Evolutionary conservation across 2,888 invertebrate genomes (phyloP).

Genomic region (Coronaproctus castanopsis): DNA sequence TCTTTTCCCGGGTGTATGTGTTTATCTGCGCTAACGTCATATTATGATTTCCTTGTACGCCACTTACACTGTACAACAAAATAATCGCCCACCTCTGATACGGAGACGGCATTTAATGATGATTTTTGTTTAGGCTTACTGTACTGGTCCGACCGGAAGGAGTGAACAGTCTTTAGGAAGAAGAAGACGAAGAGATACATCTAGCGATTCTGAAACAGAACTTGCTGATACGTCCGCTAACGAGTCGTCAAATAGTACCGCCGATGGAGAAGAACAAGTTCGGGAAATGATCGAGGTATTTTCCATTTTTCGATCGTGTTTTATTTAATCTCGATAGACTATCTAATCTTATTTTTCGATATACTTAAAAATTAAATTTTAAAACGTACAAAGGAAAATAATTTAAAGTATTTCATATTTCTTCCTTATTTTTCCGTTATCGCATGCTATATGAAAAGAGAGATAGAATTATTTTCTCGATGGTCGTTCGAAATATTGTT

Average conservation of each 20-base stretch:
- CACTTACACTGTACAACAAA: too few relatives aligned
- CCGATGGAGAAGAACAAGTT: constrained; percentile 46
- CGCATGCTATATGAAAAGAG: too few relatives aligned
- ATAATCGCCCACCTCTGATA: too few relatives aligned
- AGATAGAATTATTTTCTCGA: too few relatives aligned
- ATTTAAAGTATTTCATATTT: too few relatives aligned
- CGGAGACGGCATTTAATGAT: too few relatives aligned
- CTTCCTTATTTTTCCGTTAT: too few relatives aligned
- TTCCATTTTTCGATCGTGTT: constrained; percentile 6
- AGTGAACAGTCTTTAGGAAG: constrained; percentile 65
- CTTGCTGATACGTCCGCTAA: constrained; percentile 19
- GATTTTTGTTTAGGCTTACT: constrained; percentile 59
- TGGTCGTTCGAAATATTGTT: too few relatives aligned
- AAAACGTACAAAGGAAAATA: too few relatives aligned
- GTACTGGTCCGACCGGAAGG: constrained; percentile 55
- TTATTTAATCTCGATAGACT: background rate
- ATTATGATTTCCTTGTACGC: too few relatives aligned
- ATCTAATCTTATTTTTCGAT: constrained; percentile 15
- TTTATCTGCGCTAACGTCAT: too few relatives aligned
- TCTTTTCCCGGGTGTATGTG: too few relatives aligned
- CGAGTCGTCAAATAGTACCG: constrained; percentile 24
- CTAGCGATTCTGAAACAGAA: constrained; percentile 21
- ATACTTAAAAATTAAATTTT: background rate
- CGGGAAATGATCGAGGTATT: constrained; percentile 70
- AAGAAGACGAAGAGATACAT: constrained; percentile 37